Evolutionary conservation across 2,797 vertebrate species (phyloP).

Genomic region (Helarctos malayanus): DNA sequence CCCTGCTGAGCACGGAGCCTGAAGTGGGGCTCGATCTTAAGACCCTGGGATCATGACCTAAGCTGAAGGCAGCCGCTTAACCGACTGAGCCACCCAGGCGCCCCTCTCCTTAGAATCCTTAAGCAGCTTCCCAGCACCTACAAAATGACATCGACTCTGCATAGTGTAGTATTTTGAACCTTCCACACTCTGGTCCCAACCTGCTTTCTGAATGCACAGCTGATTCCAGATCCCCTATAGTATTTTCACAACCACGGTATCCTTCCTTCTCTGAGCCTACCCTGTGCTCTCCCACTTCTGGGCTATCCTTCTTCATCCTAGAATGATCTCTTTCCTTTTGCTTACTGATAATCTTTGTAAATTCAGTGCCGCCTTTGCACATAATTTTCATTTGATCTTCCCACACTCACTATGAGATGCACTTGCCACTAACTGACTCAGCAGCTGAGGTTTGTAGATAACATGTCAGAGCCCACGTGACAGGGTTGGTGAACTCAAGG

Average conservation of each 20-base stretch:
- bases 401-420: background rate
- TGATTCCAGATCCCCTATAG: background rate
- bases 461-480: background rate
- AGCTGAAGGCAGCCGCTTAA: too few relatives aligned
- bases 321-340: background rate
- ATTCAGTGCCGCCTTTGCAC: background rate
- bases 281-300: background rate
- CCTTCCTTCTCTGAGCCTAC: background rate
- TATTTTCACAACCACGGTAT: accelerated
- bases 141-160: background rate
- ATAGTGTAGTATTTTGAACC: background rate
- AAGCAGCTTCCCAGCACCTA: background rate
- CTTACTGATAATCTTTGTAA: background rate
- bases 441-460: background rate
- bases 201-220: background rate
- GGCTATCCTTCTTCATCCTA: background rate
- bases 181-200: too few relatives aligned
- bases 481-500: background rate
- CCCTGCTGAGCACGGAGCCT: too few relatives aligned
- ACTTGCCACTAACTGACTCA: background rate
- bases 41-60: too few relatives aligned
- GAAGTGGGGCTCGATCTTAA: too few relatives aligned
- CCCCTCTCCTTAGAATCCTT: background rate
- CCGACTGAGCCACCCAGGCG: background rate
- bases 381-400: background rate